Percentiles rank a stretch among this genome's conserved stretches.
Conservation (phyloP, 2,113 vertebrate species). For the Cairina moschata region DNA sequence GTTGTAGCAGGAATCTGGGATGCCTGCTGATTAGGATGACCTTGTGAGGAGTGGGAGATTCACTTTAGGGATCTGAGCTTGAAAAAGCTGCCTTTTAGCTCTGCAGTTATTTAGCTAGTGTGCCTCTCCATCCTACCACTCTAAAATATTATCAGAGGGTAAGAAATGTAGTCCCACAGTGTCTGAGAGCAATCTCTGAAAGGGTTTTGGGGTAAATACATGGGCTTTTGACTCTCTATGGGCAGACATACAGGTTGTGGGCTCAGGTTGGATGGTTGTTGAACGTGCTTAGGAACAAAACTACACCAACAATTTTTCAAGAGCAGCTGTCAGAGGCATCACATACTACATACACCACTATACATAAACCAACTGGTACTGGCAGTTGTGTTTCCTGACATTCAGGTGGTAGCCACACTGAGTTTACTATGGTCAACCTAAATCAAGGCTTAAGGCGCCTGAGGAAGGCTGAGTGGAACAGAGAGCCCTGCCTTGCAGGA, state of each 20-base stretch:
- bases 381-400: neutral
- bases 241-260: neutral
- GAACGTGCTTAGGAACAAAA: neutral
- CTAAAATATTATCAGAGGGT: neutral
- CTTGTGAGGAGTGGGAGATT: neutral
- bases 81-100: neutral
- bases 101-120: neutral
- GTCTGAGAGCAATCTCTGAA: accelerated
- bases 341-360: accelerated
- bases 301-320: neutral
- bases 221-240: neutral
- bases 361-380: accelerated
- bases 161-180: neutral
- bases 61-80: neutral
- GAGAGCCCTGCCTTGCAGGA: neutral
- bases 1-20: neutral
- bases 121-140: neutral
- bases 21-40: neutral
- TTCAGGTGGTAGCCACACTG: neutral
- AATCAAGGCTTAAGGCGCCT: neutral
- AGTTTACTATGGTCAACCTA: neutral
- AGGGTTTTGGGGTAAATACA: neutral
- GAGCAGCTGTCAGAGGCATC: accelerated
- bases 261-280: neutral
- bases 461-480: neutral